Percentiles rank a stretch among this genome's conserved stretches.
Evolutionary conservation across 2,888 invertebrate species (phyloP).

Genomic region (Hybos culiciformis): DNA sequence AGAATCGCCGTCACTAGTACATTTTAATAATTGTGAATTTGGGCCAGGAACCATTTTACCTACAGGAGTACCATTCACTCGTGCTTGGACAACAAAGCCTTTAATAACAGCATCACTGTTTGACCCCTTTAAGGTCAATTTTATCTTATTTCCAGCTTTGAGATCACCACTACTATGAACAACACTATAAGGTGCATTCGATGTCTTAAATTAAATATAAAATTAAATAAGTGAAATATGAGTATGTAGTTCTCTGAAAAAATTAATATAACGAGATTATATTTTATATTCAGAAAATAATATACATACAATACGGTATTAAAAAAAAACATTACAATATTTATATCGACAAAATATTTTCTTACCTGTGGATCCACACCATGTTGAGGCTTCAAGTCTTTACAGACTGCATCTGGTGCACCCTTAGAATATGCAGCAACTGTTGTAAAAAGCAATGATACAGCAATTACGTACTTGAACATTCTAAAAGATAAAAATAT

Average conservation of each 20-base stretch:
- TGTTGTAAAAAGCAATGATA: slow-evolving; percentile 18
- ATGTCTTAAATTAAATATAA: slow-evolving; percentile 6
- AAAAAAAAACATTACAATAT: too few species aligned
- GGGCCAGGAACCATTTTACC: slow-evolving; percentile 46
- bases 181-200: slow-evolving; percentile 45
- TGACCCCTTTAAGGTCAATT: slow-evolving; percentile 35
- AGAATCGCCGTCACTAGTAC: slow-evolving; percentile 42
- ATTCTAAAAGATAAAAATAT: not conserved
- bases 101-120: slow-evolving; percentile 40
- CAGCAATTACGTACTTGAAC: not conserved
- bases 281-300: too few species aligned
- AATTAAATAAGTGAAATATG: too few species aligned
- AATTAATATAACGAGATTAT: too few species aligned
- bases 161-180: slow-evolving; percentile 30
- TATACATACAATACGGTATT: too few species aligned
- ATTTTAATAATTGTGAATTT: slow-evolving; percentile 32
- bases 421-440: slow-evolving; percentile 43
- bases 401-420: slow-evolving; percentile 48
- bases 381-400: slow-evolving; percentile 55
- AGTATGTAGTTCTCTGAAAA: too few species aligned
- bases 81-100: slow-evolving; percentile 53
- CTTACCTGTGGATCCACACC: too few species aligned
- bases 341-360: too few species aligned
- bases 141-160: slow-evolving; percentile 32
- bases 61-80: slow-evolving; percentile 44